phyloP scores from a whole-genome alignment of 2,797 vertebrate species.

The Anabas testudineus region DNA sequence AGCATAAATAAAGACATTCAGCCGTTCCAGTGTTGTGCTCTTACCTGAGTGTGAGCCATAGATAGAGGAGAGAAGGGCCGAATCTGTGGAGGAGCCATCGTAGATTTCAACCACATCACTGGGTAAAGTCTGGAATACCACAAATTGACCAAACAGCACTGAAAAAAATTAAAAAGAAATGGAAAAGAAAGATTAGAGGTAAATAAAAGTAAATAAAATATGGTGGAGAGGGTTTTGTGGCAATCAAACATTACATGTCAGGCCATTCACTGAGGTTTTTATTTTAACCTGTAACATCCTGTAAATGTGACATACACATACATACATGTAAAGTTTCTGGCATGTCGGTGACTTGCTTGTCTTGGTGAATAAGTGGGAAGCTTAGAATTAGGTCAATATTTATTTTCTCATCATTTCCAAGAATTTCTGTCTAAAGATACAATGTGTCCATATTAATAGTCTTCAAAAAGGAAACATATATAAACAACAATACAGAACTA shows the following conservation, averaged over 20 bases:
- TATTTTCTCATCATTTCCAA: too few relatives aligned
- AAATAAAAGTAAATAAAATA: background rate
- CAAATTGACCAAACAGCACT: constrained; percentile 99
- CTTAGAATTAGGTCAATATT: too few relatives aligned
- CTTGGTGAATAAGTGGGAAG: background rate
- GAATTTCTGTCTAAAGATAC: too few relatives aligned
- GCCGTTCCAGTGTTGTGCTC: constrained; percentile 10
- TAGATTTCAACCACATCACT: constrained; percentile 95
- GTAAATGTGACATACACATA: too few relatives aligned
- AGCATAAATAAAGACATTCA: background rate
- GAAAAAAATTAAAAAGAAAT: background rate
- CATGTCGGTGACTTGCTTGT: background rate
- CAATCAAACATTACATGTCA: background rate
- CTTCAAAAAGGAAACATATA: too few relatives aligned
- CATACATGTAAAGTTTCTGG: too few relatives aligned
- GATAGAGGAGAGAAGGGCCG: constrained; percentile 93
- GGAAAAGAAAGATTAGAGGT: background rate
- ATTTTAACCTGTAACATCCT: too few relatives aligned
- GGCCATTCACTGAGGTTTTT: background rate
- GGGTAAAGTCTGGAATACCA: constrained; percentile 95
- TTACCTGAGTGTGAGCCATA: constrained; percentile 98
- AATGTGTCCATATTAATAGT: too few relatives aligned
- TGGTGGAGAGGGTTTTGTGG: background rate
- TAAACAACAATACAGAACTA: background rate
- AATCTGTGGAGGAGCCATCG: constrained; percentile 91